A percentile compares a stretch with the other conserved stretches of the same genome.
These are phyloP conservation scores for Drosophila pseudotakahashii DNA, from an alignment of 2,888 invertebrate genomes.

Conservation along the genomic window DNA sequence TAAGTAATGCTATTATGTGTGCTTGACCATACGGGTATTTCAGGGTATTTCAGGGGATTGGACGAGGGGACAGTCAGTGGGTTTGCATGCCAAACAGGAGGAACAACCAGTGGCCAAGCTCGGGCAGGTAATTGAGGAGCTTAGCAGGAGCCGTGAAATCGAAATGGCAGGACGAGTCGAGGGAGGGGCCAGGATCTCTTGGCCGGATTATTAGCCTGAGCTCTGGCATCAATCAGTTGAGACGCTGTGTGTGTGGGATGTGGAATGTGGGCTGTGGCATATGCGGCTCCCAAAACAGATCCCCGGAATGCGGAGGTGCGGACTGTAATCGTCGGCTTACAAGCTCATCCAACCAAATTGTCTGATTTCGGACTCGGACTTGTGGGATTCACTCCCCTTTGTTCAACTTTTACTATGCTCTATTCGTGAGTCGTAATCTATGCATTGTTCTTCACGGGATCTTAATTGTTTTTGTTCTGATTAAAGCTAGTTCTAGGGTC, in stretches of 20 bases:
- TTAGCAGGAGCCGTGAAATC: constrained; percentile 30
- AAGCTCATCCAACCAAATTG: constrained; percentile 41
- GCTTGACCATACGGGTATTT: constrained; percentile 49
- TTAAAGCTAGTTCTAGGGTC: not conserved
- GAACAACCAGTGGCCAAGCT: constrained; percentile 15
- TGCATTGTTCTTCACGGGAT: not conserved
- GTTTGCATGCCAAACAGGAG: constrained; percentile 41
- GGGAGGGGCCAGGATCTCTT: not conserved
- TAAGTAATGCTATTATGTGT: constrained; percentile 51
- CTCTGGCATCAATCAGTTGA: constrained; percentile 30
- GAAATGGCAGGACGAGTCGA: not conserved
- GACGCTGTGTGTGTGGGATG: not conserved
- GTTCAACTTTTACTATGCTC: not conserved
- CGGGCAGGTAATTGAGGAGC: constrained; percentile 56
- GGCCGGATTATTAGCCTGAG: constrained; percentile 47
- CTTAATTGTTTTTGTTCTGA: not conserved
- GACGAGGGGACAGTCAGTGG: constrained; percentile 5
- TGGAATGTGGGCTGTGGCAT: not conserved
- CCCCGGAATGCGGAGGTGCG: constrained; percentile 21
- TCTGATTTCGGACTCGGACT: constrained; percentile 2
- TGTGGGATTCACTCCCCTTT: constrained; percentile 2
- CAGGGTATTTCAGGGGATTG: constrained; percentile 12
- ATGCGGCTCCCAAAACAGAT: constrained; percentile 6
- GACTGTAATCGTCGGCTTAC: constrained; percentile 34
- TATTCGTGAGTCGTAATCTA: no score